Conservation (phyloP, 2,888 invertebrate genomes). For the Metallyticus violacea region DNA sequence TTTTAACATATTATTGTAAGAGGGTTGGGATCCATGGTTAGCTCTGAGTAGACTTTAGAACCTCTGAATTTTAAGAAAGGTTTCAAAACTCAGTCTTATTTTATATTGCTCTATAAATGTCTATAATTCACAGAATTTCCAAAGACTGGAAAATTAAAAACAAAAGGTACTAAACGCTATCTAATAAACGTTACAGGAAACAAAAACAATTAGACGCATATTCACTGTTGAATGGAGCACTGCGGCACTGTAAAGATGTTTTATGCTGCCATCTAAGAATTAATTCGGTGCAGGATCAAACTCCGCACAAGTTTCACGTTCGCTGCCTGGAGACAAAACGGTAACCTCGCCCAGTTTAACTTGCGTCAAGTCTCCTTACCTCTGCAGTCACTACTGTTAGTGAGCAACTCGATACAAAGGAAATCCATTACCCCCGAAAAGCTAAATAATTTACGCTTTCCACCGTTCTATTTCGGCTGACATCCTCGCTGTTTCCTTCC, state of each 20-base stretch:
- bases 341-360: too few relatives aligned
- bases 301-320: background rate
- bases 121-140: too few relatives aligned
- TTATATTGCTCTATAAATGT: background rate
- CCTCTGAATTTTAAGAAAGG: too few relatives aligned
- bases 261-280: background rate
- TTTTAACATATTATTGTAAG: too few relatives aligned
- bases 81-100: background rate
- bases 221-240: background rate
- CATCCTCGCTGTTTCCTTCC: background rate
- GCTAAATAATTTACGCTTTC: conserved; percentile 10
- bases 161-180: background rate
- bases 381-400: background rate
- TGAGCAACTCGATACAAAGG: conserved; percentile 1
- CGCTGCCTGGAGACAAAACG: background rate
- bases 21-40: too few relatives aligned
- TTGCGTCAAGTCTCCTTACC: background rate
- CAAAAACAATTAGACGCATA: background rate
- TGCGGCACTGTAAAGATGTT: background rate
- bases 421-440: conserved; percentile 3
- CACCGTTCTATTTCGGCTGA: background rate
- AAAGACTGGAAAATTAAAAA: background rate
- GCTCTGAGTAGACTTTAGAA: too few relatives aligned
- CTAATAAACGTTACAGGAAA: background rate
- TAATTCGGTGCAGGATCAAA: background rate